Evolutionary conservation across 2,888 invertebrate genomes (phyloP).

Genomic region (Silvanus unidentatus): DNA sequence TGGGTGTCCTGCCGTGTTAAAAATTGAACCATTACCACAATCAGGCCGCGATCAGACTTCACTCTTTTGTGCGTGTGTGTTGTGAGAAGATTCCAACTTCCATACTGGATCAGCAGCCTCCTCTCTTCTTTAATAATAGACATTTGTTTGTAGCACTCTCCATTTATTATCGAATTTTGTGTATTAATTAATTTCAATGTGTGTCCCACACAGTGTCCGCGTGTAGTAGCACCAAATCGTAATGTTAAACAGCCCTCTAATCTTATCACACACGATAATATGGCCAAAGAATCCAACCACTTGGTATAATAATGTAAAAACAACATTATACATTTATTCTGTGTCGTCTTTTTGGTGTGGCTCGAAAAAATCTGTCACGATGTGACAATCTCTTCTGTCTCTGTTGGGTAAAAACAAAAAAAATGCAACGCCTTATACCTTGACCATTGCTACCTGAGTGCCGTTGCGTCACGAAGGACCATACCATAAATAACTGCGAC

Average conservation of each 20-base stretch:
- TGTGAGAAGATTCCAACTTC: too few relatives aligned
- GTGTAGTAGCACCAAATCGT: conserved; percentile 37
- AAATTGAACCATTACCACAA: conserved; percentile 48
- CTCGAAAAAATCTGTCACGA: conserved; percentile 38
- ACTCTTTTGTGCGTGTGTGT: neutral
- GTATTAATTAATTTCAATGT: too few relatives aligned
- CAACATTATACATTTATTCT: too few relatives aligned
- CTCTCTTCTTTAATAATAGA: conserved; percentile 12
- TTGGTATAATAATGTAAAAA: too few relatives aligned
- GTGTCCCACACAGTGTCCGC: too few relatives aligned
- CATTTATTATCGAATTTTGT: too few relatives aligned
- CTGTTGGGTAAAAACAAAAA: conserved; percentile 32
- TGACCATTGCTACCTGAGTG: conserved; percentile 46
- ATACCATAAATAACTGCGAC: conserved; percentile 45
- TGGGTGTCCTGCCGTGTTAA: conserved; percentile 47
- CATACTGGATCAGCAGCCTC: too few relatives aligned
- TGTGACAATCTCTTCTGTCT: conserved; percentile 38
- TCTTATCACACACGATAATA: conserved; percentile 42
- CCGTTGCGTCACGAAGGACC: conserved; percentile 36
- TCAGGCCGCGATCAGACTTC: conserved; percentile 33
- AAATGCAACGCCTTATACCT: conserved; percentile 46
- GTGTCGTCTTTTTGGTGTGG: too few relatives aligned
- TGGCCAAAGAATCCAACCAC: conserved; percentile 34
- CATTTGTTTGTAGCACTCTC: conserved; percentile 1
- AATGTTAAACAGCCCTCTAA: conserved; percentile 37